Evolutionary conservation across 2,113 vertebrate species (phyloP), one percentile per base, ranked within the genome.

Genomic region (Thomomys bottae): DNA sequence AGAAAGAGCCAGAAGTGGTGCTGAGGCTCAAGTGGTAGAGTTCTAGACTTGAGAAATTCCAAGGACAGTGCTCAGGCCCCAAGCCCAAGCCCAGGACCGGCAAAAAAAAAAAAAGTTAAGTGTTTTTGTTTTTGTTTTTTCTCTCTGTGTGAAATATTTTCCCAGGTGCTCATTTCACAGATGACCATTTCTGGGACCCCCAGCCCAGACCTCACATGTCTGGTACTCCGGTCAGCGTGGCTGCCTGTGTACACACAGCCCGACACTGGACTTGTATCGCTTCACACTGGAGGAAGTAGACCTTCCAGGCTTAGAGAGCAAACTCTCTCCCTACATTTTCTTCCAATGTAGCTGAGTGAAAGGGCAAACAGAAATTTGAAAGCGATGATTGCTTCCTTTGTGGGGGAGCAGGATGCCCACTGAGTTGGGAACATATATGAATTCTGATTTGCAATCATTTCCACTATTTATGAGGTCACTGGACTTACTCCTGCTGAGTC

Each of bases 381-480:
- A 98, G 97, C 93, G 54, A 96, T 97, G 97, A 98, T 98, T 98
- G 97, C 97, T 97, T 97, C 97, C 96, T 98, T 98, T 98, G 97
- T 97, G 95, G 96, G 97, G 95, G 92, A 98, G 84, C 96, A 40
- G 86, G 97, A 96, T 96, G 97, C 98, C 98, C 96, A 97, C 97
- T 95, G 98, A 97, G 98, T 97, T 89, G 96, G 97, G 95, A 97
- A 97, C 98, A 97, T 96, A 97, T 77, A 97, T 96, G 97, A 98
- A 98, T 98, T 97, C 97, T 94, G 95, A 98, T 98, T 98, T 98
- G 98, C 97, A 98, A 98, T 98, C 96, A 98, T 98, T 98, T 98
- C 97, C 98, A 98, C 97, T 98, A 98, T 98, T 98, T 98, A 97
- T 97, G 97, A 98, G 97, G 98, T 98, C 97, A 97, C 96, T 98